Base-by-base conservation (phyloP, 2,888 invertebrate species). In the Laspeyria flexula region DNA sequence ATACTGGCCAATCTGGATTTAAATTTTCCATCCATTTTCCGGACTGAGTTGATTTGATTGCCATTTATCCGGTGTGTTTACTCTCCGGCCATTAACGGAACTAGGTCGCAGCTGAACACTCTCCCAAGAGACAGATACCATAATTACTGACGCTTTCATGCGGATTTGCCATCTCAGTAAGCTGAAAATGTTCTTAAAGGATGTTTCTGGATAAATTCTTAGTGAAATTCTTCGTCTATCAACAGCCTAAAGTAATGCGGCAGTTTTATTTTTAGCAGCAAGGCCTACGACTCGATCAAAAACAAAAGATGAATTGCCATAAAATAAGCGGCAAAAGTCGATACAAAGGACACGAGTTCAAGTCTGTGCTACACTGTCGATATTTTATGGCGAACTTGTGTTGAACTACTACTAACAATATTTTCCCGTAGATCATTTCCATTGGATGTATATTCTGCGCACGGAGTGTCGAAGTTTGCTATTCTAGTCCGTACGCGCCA, bases 41-140 rank as follows among this genome's bases (percentile, higher is more conserved):
- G 35, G 12, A 16, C 34, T 2, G 15, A 29, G 44, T 35, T 21
- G 40, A 50, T 50, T 44, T 44, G 50, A 50, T 50, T 50, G 39
- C 39, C 30, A 25, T 49, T 49, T 49, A 43, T 43, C 43, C 39
- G 30, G 35, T 18, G 15, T 51, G 45, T 51, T 51, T 51, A 41
- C 40, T 44, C 43, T 21, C 39, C 40, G 11, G 37, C 35, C 27
- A 31, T 45, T 45, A 41, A 16, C 41, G 11, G 25, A 51, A 41
- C 30, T 45, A 37, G 51, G 51, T 45, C 51, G 12, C 51, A 51
- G 44, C 51, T 50, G 50, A 43, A 50, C 39, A 39, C 39, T 39
- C 34, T 43, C 39, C 29, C 43, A 25, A 33, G 34, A 18, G 33
- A 39, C 15, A 11, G 29, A 27, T 40, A 30, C 18, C 30, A 35